phyloP scores from a whole-genome alignment of 2,797 vertebrate genomes.

The Myotis daubentonii region DNA sequence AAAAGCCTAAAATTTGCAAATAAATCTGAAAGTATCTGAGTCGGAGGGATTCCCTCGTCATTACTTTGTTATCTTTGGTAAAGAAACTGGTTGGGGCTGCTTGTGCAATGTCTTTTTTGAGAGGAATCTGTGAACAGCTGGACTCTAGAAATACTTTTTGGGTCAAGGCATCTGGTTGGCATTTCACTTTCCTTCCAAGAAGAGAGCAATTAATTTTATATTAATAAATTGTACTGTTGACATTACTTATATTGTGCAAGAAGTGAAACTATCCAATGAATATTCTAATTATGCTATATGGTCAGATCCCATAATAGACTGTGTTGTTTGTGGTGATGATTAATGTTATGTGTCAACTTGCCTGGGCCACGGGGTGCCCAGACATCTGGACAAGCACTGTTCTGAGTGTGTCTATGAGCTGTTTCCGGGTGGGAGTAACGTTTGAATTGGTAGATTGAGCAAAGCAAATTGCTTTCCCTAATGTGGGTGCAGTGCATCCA shows the following conservation, averaged over 20 bases:
- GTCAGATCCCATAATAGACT: not conserved
- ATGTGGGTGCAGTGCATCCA: not conserved
- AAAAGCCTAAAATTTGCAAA: slow-evolving; percentile 29
- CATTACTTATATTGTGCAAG: not conserved
- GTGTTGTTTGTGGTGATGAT: not conserved
- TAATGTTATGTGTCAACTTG: not conserved
- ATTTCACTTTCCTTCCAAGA: not conserved
- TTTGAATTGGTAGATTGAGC: not conserved
- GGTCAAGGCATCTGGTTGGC: not conserved
- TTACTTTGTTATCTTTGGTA: not conserved
- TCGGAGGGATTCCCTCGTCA: not conserved
- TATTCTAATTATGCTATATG: not conserved
- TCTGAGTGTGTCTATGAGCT: not conserved
- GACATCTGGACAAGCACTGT: not conserved
- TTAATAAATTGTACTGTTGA: not conserved
- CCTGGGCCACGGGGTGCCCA: not conserved
- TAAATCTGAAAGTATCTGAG: slow-evolving; percentile 20
- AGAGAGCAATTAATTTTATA: slow-evolving; percentile 25
- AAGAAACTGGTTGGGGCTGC: not conserved
- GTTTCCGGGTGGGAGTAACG: not conserved
- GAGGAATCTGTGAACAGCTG: not conserved
- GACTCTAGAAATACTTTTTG: not conserved
- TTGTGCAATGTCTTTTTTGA: not conserved
- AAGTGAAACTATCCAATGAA: slow-evolving; percentile 4
- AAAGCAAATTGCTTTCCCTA: not conserved